Evolutionary conservation across 35 echinoderm and acorn worm species (phyloP), one percentile per base, ranked within the genome.

Genomic region (Hemicentrotus pulcherrimus): DNA sequence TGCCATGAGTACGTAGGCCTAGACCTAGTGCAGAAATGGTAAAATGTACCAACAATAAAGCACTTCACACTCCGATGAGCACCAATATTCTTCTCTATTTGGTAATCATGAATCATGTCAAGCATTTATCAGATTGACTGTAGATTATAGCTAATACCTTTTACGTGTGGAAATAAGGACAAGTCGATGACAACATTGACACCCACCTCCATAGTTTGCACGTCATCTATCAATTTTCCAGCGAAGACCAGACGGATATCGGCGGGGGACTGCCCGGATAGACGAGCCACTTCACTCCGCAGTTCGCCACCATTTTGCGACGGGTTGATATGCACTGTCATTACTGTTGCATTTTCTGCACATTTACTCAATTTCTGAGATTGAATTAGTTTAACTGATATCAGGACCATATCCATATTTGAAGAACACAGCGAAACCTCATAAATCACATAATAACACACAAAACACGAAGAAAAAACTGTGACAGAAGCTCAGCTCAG

Each of bases 241-340:
- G 88, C 88, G 88, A 90, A 90, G 18, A 90, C 32, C 88, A 90
- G 32, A 15, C 88, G 88, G 24, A 90, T 90, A 24, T 90, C 88
- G 13, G 32, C 31, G 88, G 88, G 88, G 19, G 88, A 90, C 88
- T 90, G 88, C 15, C 88, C 88, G 32, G 88, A 90, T 2, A 90
- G 88, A 4, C 88, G 88, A 90, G 88, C 88, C 32, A 90, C 88
- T 5, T 90, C 88, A 46, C 32, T 41, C 32, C 88, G 88, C 19
- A 90, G 32, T 11, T 47, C 32, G 31, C 31, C 46, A 9, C 88
- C 88, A 32, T 30, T 90, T 47, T 90, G 88, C 88, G 88, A 16
- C 32, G 88, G 31, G 46, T 90, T 5, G 33, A 90, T 28, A 33
- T 15, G 14, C 14, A 90, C 12, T 1, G 12, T 32, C 88, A 90